phyloP scores from a whole-genome alignment of 2,888 invertebrate genomes.

The Lepidocyrtinus sp. region DNA sequence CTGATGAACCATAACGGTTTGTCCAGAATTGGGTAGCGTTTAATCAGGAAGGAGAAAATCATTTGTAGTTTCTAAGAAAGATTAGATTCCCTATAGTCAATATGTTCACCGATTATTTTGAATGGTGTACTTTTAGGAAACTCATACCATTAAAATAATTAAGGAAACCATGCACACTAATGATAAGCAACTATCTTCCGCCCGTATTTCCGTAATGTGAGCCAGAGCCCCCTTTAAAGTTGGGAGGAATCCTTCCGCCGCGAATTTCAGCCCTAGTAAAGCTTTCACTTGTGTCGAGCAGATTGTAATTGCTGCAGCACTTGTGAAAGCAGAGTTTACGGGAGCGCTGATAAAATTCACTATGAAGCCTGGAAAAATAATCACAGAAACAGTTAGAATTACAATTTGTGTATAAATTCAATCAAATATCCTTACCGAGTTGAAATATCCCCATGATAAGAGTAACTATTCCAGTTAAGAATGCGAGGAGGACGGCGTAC shows the following conservation, averaged over 20 bases:
- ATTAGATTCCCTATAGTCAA: background rate
- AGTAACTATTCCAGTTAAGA: constrained; percentile 67
- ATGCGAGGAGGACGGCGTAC: constrained; percentile 66
- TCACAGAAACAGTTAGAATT: no score
- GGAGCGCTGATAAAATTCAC: constrained; percentile 69
- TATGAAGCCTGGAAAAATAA: constrained; percentile 65
- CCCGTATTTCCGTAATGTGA: constrained; percentile 59
- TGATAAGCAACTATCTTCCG: constrained; percentile 66
- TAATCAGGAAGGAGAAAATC: constrained; percentile 56
- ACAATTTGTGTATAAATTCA: constrained; percentile 12
- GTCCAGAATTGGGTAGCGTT: constrained; percentile 71
- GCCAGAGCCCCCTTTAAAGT: constrained; percentile 62
- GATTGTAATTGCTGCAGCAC: constrained; percentile 64
- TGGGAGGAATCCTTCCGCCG: constrained; percentile 68
- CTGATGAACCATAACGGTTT: constrained; percentile 82
- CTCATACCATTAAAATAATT: constrained; percentile 65
- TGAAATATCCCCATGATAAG: constrained; percentile 67
- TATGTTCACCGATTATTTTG: background rate
- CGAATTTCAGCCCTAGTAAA: constrained; percentile 66
- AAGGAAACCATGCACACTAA: constrained; percentile 63
- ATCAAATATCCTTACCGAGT: no score
- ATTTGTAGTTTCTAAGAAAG: constrained; percentile 66
- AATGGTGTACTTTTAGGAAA: background rate
- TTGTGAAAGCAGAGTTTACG: constrained; percentile 66
- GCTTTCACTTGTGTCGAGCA: constrained; percentile 68